A percentile compares a stretch with the other conserved stretches of the same genome.
Conservation (phyloP, 2,797 vertebrate species). For the Mormyrops boulengeri region DNA sequence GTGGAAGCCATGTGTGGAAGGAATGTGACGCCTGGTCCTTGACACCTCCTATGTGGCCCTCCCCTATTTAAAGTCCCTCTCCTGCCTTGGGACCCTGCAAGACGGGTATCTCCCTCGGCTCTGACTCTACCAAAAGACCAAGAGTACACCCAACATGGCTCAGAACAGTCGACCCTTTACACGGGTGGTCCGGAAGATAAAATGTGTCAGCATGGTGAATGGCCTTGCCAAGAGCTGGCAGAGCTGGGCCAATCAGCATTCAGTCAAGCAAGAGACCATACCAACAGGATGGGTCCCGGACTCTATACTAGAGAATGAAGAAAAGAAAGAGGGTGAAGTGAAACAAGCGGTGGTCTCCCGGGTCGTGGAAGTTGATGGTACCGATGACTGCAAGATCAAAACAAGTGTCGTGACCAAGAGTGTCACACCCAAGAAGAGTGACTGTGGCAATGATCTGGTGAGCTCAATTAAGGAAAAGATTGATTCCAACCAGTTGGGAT, state of each 20-base stretch:
- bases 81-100: conserved; percentile 1
- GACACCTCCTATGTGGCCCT: conserved; percentile 28
- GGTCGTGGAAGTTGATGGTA: conserved; percentile 25
- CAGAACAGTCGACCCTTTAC: conserved; percentile 47
- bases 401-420: conserved; percentile 46
- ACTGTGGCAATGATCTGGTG: conserved; percentile 48
- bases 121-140: background rate
- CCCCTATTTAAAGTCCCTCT: conserved; percentile 33
- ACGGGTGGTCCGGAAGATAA: conserved; percentile 55
- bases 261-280: conserved; percentile 51
- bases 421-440: conserved; percentile 43
- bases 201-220: conserved; percentile 57
- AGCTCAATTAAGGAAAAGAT: conserved; percentile 55
- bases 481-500: conserved; percentile 41
- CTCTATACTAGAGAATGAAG: conserved; percentile 42
- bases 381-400: conserved; percentile 44
- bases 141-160: conserved; percentile 43
- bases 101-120: background rate
- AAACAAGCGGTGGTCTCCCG: conserved; percentile 25
- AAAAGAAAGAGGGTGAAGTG: conserved; percentile 25
- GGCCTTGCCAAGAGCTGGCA: conserved; percentile 66
- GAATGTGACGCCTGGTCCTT: conserved; percentile 30
- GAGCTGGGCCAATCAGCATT: conserved; percentile 59
- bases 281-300: conserved; percentile 61
- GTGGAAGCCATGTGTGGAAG: conserved; percentile 30